phyloP scores from a whole-genome alignment of 1,140 invertebrate genomes.

The Rhyzopertha dominica region DNA sequence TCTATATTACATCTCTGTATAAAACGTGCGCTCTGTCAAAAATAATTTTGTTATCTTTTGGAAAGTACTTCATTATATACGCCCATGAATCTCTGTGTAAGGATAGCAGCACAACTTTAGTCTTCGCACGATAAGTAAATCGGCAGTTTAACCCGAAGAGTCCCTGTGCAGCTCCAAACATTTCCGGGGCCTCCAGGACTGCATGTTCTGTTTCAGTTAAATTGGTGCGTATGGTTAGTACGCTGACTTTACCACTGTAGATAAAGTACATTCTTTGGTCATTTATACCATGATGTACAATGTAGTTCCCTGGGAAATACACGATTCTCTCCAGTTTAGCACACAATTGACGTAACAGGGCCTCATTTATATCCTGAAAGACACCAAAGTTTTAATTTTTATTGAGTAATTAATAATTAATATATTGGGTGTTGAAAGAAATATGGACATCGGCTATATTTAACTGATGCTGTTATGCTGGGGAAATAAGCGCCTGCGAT shows the following conservation, averaged over 20 bases:
- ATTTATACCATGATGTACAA: slow-evolving; percentile 6
- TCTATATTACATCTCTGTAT: slow-evolving; percentile 1
- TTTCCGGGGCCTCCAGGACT: slow-evolving; percentile 6
- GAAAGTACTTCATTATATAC: slow-evolving; percentile 4
- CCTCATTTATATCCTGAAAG: slow-evolving; percentile 10
- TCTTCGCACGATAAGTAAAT: slow-evolving; percentile 9
- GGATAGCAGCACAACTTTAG: slow-evolving; percentile 2
- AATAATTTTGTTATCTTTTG: slow-evolving; percentile 7
- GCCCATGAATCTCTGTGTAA: slow-evolving; percentile 5
- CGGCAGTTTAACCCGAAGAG: neutral
- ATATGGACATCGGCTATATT: too few relatives aligned
- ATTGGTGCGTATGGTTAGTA: slow-evolving; percentile 5
- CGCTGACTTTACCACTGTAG: slow-evolving; percentile 8
- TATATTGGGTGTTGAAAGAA: too few relatives aligned
- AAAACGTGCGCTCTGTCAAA: slow-evolving; percentile 1
- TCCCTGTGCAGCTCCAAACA: slow-evolving; percentile 3
- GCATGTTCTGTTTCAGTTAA: slow-evolving; percentile 8
- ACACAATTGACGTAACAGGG: slow-evolving; percentile 7
- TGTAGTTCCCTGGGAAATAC: slow-evolving; percentile 9
- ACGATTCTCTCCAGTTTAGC: neutral
- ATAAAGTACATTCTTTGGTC: slow-evolving; percentile 8
- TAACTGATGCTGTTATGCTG: too few relatives aligned
- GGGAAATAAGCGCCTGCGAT: too few relatives aligned
- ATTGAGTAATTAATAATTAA: neutral
- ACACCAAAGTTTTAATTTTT: neutral